These are phyloP conservation scores for Notospermus geniculatus DNA, from an alignment of 1,140 invertebrate genomes.

Conservation along the genomic window DNA sequence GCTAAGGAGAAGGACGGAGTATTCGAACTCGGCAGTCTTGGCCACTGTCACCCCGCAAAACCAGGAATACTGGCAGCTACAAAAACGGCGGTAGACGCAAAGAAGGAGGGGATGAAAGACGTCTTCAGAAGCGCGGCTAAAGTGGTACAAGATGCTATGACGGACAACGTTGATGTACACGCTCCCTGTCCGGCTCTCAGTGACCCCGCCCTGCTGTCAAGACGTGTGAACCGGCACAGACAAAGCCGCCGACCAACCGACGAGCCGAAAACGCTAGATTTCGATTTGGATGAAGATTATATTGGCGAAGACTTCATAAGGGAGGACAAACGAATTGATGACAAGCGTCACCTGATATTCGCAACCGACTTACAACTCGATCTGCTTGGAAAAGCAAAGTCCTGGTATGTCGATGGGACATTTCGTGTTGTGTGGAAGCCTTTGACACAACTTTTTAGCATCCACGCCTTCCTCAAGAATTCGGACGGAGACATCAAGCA, in stretches of 20 bases:
- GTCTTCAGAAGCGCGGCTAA: neutral
- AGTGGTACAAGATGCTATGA: neutral
- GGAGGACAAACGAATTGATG: neutral
- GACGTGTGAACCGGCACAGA: neutral
- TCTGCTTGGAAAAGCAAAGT: neutral
- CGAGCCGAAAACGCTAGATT: neutral
- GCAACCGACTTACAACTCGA: neutral
- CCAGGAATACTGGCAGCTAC: neutral
- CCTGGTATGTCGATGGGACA: neutral
- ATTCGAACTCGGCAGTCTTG: neutral
- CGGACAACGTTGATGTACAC: neutral
- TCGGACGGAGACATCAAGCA: neutral
- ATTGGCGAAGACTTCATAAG: neutral
- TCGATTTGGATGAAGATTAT: neutral
- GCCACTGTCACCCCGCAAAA: neutral
- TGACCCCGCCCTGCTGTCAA: neutral
- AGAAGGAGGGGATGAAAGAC: neutral
- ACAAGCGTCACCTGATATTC: neutral
- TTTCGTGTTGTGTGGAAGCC: neutral
- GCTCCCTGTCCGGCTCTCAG: neutral
- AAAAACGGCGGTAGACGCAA: neutral
- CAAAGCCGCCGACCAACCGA: neutral
- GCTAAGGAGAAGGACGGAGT: neutral
- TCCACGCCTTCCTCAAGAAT: neutral
- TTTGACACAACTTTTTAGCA: neutral